phyloP scores from a whole-genome alignment of 2,113 vertebrate genomes.

The Pithys albifrons region DNA sequence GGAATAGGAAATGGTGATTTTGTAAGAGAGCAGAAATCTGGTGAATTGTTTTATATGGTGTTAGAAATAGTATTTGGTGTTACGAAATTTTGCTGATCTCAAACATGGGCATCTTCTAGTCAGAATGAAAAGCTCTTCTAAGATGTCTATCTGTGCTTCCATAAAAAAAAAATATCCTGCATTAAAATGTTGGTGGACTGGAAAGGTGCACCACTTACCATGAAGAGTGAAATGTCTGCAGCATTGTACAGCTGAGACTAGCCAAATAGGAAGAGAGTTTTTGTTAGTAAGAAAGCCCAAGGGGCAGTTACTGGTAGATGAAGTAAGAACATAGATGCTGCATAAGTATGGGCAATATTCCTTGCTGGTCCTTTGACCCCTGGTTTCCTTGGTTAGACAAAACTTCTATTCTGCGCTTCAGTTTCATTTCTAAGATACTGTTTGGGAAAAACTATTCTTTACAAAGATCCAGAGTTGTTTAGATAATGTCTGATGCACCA shows the following conservation, averaged over 20 bases:
- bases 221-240: neutral
- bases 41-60: neutral
- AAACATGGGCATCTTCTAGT: neutral
- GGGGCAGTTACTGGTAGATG: neutral
- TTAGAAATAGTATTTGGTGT: neutral
- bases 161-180: neutral
- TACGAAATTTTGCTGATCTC: neutral
- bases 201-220: neutral
- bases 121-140: neutral
- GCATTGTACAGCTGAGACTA: neutral
- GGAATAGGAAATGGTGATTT: neutral
- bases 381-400: neutral
- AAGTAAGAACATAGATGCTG: neutral
- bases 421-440: neutral
- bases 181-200: neutral
- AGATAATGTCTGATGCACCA: fast-evolving
- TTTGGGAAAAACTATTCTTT: neutral
- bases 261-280: neutral
- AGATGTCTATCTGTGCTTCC: neutral
- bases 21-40: neutral
- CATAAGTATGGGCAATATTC: fast-evolving
- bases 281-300: neutral
- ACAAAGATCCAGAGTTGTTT: fast-evolving
- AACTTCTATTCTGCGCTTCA: neutral
- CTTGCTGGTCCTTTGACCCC: neutral